These are phyloP conservation scores for Bolborhynchus lineola DNA, from an alignment of 2,113 vertebrate genomes.

Conservation along the genomic window DNA sequence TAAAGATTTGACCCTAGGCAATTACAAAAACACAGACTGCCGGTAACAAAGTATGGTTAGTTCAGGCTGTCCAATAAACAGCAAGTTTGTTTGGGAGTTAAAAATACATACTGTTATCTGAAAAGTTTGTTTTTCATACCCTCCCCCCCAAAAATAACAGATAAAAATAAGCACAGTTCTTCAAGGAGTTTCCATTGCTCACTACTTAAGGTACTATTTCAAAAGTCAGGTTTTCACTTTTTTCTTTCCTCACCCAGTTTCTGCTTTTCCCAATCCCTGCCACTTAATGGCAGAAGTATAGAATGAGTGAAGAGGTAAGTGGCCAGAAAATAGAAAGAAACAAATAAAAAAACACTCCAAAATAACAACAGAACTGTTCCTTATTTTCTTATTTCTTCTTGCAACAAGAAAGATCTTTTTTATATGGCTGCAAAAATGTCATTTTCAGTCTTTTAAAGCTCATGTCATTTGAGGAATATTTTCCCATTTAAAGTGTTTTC, in stretches of 20 bases:
- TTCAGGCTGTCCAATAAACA: background rate
- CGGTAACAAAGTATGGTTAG: background rate
- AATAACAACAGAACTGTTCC: background rate
- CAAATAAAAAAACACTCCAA: background rate
- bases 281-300: background rate
- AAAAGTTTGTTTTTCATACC: background rate
- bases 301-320: background rate
- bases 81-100: background rate
- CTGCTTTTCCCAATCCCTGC: background rate
- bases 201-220: background rate
- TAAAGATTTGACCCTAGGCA: background rate
- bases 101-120: background rate
- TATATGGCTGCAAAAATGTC: background rate
- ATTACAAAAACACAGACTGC: background rate
- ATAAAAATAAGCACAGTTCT: background rate
- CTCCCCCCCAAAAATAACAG: accelerated
- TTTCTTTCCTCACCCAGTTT: background rate
- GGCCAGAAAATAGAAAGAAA: background rate
- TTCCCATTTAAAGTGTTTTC: background rate
- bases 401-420: background rate
- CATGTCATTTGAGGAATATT: background rate
- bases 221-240: background rate
- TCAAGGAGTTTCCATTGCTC: background rate
- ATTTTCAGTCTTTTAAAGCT: background rate
- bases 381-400: background rate